Evolutionary conservation across 1,140 invertebrate species (phyloP).

Genomic region (Oryzaephilus surinamensis): DNA sequence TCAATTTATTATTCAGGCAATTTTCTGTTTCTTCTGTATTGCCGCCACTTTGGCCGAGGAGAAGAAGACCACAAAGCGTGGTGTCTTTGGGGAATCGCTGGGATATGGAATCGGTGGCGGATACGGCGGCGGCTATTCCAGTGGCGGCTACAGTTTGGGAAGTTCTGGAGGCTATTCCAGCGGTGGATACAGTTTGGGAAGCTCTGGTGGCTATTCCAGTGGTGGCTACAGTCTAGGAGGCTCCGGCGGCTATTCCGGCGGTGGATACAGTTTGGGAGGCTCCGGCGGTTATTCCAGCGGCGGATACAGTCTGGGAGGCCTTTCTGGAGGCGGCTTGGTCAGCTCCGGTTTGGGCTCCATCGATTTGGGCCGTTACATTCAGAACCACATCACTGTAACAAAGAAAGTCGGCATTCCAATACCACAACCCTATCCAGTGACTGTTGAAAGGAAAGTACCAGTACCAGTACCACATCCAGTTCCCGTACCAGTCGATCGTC

Average conservation of each 20-base stretch:
- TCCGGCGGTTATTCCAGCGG: conserved; percentile 8
- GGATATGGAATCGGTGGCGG: conserved; percentile 3
- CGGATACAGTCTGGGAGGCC: conserved; percentile 6
- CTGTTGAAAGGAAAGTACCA: conserved; percentile 44
- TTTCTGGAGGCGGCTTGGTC: conserved; percentile 9
- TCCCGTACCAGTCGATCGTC: conserved; percentile 38
- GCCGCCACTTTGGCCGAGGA: conserved; percentile 19
- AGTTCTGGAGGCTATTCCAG: conserved; percentile 1
- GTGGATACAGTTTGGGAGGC: conserved; percentile 6
- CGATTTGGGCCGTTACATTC: conserved; percentile 6
- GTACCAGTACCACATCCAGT: conserved; percentile 48
- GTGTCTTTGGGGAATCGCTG: conserved; percentile 24
- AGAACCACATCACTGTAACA: conserved; percentile 20
- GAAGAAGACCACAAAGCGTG: conserved; percentile 27
- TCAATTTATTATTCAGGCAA: conserved; percentile 16
- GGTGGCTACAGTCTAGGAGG: conserved; percentile 2
- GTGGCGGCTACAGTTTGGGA: conserved; percentile 6
- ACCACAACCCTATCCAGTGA: conserved; percentile 37
- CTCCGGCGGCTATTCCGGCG: conserved; percentile 6
- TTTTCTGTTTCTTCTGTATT: conserved; percentile 15
- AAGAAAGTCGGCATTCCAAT: conserved; percentile 27
- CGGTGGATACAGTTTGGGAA: conserved; percentile 8
- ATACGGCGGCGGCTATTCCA: conserved; percentile 4
- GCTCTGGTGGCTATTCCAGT: conserved; percentile 6
- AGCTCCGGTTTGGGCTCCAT: conserved; percentile 1